Base-by-base conservation (phyloP, 2,888 invertebrate species). In the Eumerus sabulonum region DNA sequence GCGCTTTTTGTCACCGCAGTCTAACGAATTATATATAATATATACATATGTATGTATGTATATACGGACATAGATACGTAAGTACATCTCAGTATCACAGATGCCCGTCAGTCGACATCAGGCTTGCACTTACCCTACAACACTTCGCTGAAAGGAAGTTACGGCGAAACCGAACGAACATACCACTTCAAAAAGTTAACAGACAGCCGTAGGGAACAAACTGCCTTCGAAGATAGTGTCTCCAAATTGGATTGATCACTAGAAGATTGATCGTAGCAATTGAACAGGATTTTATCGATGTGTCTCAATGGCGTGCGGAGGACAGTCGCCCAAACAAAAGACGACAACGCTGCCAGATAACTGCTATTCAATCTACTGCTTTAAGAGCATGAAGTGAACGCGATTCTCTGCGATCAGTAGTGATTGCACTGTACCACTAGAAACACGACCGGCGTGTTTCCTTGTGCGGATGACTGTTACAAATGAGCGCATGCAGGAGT, bases 181-280 rank as follows among this genome's bases (percentile, higher is more conserved):
- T 42, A 76, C 35, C 19, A 48, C 40, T 53, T 18, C 18, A 44
- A 18, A 45, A 36, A 47, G 27, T 7, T 2, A 27, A 27, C 18
- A 57, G 51, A 27, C 19, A 12, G 50, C 45, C 38, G 42, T 44
- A 27, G 45, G 36, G 38, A 42, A 50, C 3, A 13, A 50, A 45
- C 35, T 27, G 36, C 38, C 51, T 12, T 47, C 57, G 67, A 67
- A 67, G 67, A 77, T 67, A 67, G 57, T 57, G 66, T 67, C 72
- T 50, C 51, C 51, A 73, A 73, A 77, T 72, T 73, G 72, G 77
- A 77, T 67, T 77, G 77, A 77, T 77, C 66, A 44, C 62, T 60
- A 27, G 42, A 63, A 72, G 76, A 77, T 77, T 67, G 76, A 77
- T 72, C 62, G 51, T 50, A 9, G 66, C 66, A 77, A 77, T 77